Evolutionary conservation across 2,797 vertebrate genomes (phyloP), one percentile per base, ranked within the genome.

Genomic region (Propithecus perrieri): DNA sequence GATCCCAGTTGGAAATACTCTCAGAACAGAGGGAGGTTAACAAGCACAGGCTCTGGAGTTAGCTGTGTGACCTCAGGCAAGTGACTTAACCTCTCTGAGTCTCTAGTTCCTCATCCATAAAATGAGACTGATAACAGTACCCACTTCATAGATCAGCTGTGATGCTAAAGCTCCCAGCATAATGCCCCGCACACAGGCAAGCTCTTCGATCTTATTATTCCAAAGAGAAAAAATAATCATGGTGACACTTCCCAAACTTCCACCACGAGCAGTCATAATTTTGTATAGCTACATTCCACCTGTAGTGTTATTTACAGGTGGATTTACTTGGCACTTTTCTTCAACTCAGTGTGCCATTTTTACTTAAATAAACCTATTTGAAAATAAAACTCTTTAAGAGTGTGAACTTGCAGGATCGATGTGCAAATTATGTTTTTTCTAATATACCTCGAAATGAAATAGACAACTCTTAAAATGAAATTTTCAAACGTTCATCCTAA

Each of bases 371-470:
- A 57, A 63, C 11, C 72, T 53, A 57, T 84, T 90, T 95, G 50
- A 26, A 74, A 80, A 74, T 12, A 46, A 92, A 80, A 72, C 13
- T 46, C 46, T 59, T 35, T 35, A 46, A 41, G 53, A 33, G 13
- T 43, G 22, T 74, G 61, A 83, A 76, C 59, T 38, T 2, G 0
- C 33, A 63, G n/a, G 7, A 50, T 35, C 1, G 0, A 72, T 46
- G 53, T 63, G 55, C 46, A 96, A 83, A 91, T 76, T 26, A 38
- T 4, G 35, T 72, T 48, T 79, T 83, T 67, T 78, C 81, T 65
- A 83, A 79, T 69, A n/a, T 17, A 81, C 6, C 33, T 81, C 59
- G 33, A 61, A 75, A 50, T 67, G 41, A 94, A 91, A 69, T 12
- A 43, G 26, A 55, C 22, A 76, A 55, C 24, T 46, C 65, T 74